Conservation (phyloP, 2,113 vertebrate genomes). For the Castor canadensis region DNA sequence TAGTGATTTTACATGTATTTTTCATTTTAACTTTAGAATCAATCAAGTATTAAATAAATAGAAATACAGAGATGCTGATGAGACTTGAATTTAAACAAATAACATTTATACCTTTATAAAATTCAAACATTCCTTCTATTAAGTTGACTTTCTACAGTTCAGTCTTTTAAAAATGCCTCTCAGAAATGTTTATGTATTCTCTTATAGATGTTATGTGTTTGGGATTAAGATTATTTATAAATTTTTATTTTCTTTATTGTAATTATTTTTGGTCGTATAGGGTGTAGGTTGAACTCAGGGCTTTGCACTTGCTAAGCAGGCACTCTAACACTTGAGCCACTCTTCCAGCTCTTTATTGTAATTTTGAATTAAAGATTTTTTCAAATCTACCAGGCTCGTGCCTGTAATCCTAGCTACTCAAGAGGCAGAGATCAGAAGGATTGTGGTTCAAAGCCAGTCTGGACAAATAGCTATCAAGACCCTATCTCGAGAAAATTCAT, state of each 20-base stretch:
- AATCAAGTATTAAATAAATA: background rate
- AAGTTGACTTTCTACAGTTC: background rate
- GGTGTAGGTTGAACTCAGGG: too few relatives aligned
- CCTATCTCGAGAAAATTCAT: too few relatives aligned
- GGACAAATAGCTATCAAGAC: too few relatives aligned
- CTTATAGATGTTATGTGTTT: background rate
- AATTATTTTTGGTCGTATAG: too few relatives aligned
- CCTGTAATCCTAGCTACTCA: too few relatives aligned
- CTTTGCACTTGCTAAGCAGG: too few relatives aligned
- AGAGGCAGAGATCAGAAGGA: too few relatives aligned
- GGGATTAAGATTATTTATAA: background rate
- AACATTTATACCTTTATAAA: background rate
- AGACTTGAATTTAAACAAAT: background rate
- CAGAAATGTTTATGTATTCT: background rate
- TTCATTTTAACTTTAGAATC: conserved; percentile 3
- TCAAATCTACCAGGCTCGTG: too few relatives aligned
- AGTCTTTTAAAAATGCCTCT: background rate
- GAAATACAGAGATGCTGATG: background rate
- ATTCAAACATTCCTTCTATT: background rate
- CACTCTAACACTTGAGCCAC: too few relatives aligned
- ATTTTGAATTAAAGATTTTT: background rate
- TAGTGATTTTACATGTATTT: background rate
- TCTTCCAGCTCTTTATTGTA: background rate
- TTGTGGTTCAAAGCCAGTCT: too few relatives aligned
- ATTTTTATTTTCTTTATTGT: background rate